phyloP scores from a whole-genome alignment of 2,113 vertebrate species.

The Spheniscus mendiculus region DNA sequence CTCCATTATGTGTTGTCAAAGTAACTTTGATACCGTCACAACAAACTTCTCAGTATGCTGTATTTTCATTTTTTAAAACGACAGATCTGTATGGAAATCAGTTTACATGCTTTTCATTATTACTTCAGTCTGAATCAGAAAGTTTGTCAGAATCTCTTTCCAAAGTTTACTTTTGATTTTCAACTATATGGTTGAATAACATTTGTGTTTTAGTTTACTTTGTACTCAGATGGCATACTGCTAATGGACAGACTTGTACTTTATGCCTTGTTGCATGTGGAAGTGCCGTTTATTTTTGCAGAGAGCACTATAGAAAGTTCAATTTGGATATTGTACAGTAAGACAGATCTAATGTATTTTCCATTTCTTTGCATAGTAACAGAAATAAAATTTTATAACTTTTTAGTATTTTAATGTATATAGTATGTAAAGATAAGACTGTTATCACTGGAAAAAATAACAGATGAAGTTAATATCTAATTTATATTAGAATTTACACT shows the following conservation, averaged over 20 bases:
- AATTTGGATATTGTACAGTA: constrained; percentile 72
- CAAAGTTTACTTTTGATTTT: constrained; percentile 12
- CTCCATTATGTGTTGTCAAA: constrained; percentile 31
- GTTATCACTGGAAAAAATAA: constrained; percentile 20
- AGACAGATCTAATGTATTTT: constrained; percentile 74
- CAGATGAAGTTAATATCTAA: constrained; percentile 41
- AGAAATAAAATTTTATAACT: constrained; percentile 73
- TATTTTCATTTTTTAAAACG: constrained; percentile 32
- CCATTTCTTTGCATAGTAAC: constrained; percentile 59
- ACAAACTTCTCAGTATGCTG: neutral
- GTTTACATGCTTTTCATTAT: constrained; percentile 26
- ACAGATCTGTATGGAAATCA: constrained; percentile 10
- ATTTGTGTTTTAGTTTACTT: constrained; percentile 20
- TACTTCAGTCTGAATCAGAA: constrained; percentile 14
- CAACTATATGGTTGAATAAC: neutral
- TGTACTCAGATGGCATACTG: constrained; percentile 14
- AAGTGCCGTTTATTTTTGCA: constrained; percentile 74
- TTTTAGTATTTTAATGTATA: constrained; percentile 74
- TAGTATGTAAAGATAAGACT: constrained; percentile 62
- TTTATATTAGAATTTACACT: constrained; percentile 73
- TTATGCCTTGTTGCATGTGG: constrained; percentile 71
- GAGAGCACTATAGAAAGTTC: constrained; percentile 52
- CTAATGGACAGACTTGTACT: constrained; percentile 10
- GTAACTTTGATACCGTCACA: constrained; percentile 30
- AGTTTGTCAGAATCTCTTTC: constrained; percentile 39